Conservation (phyloP, 37 sponge, comb jelly and placozoan species). For the Crambe crambe region DNA sequence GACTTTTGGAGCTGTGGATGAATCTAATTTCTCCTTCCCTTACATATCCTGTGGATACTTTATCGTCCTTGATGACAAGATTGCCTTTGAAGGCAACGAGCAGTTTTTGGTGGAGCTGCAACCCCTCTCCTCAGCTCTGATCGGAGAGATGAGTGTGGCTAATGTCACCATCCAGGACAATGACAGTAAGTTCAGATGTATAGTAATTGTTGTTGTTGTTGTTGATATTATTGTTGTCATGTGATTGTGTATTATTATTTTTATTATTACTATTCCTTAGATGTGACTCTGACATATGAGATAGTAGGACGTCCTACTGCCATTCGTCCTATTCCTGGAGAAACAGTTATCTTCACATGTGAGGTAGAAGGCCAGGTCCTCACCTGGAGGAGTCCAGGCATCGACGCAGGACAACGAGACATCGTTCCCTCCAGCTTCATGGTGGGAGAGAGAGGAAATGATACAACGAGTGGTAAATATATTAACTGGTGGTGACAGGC, state of each 20-base stretch:
- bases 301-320: constrained; percentile 29
- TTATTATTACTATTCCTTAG: too few species aligned
- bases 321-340: constrained; percentile 38
- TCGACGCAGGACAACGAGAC: background rate
- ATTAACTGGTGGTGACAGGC: background rate
- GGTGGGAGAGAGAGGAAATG: background rate
- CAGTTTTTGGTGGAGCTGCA: background rate
- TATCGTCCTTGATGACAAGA: constrained; percentile 16
- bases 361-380: background rate
- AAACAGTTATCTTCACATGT: constrained; percentile 41
- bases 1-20: background rate
- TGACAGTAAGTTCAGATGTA: constrained; percentile 19
- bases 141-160: background rate
- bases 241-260: too few species aligned
- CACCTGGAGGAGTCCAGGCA: constrained; percentile 12
- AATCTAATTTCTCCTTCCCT: background rate
- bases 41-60: constrained; percentile 1
- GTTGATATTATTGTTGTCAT: background rate
- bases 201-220: background rate
- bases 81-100: constrained; percentile 41
- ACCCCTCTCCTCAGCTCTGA: background rate
- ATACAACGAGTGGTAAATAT: background rate
- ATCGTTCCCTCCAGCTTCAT: background rate
- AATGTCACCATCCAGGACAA: constrained; percentile 16
- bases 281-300: constrained; percentile 19